Evolutionary conservation across 2,797 vertebrate species (phyloP).

Genomic region (Halcyon smyrnensis): DNA sequence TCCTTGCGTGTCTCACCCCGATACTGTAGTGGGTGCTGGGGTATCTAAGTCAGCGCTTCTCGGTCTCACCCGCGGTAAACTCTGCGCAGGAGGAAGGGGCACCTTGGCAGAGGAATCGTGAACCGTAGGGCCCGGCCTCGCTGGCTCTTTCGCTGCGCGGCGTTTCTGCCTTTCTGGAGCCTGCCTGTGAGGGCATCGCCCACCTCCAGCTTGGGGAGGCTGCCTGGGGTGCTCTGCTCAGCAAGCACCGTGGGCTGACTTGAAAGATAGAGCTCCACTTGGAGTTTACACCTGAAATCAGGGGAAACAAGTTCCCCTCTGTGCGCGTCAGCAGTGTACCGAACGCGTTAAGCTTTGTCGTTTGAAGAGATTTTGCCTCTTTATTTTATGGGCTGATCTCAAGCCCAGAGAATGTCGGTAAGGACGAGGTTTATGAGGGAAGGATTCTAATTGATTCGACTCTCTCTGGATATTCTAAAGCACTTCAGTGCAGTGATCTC

Average conservation of each 20-base stretch:
- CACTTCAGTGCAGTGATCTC: background rate
- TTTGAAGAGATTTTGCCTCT: background rate
- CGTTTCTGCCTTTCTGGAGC: background rate
- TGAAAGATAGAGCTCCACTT: background rate
- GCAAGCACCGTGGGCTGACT: background rate
- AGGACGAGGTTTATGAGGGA: background rate
- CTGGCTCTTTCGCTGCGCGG: accelerated
- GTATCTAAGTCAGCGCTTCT: background rate
- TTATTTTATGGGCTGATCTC: background rate
- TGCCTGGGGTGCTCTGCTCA: accelerated
- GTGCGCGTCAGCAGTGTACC: accelerated
- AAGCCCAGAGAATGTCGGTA: background rate
- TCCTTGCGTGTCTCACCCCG: background rate
- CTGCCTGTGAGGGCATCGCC: background rate
- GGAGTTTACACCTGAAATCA: background rate
- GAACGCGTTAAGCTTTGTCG: background rate
- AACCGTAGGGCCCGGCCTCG: accelerated
- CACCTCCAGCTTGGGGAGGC: background rate
- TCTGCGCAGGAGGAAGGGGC: accelerated
- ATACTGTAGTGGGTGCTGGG: background rate
- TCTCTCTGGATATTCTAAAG: background rate
- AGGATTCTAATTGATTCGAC: background rate
- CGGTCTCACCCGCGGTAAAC: background rate
- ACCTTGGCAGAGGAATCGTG: background rate
- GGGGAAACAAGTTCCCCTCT: background rate